phyloP scores from a whole-genome alignment of 2,797 vertebrate genomes.

The Poecilia wingei region DNA sequence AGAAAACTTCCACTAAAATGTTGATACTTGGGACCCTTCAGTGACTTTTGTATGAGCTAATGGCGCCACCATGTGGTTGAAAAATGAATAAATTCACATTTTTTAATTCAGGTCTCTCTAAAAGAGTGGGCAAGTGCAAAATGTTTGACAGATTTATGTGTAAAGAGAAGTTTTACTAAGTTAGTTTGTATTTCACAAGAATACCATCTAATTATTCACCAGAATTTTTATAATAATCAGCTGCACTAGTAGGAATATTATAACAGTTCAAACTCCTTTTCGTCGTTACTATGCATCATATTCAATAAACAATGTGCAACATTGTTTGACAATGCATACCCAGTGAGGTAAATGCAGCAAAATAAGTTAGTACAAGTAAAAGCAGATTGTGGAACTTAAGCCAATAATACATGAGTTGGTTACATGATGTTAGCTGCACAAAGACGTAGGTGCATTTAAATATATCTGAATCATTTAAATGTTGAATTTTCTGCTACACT shows the following conservation, averaged over 20 bases:
- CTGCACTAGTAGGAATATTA: not conserved
- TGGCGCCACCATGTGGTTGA: constrained; percentile 64
- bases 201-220: not conserved
- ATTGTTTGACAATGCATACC: not conserved
- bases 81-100: not conserved
- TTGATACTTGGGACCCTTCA: not conserved
- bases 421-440: not conserved
- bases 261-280: not conserved
- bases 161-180: no score
- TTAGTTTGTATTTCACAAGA: not conserved
- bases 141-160: not conserved
- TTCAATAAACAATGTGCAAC: not conserved
- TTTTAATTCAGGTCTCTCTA: not conserved
- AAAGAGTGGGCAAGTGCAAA: not conserved
- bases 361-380: not conserved
- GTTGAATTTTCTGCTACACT: not conserved
- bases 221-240: not conserved
- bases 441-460: not conserved
- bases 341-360: not conserved
- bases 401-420: not conserved
- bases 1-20: constrained; percentile 15
- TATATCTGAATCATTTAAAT: not conserved
- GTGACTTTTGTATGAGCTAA: constrained; percentile 13
- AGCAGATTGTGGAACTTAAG: not conserved
- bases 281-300: not conserved